Percentiles rank a stretch among this genome's conserved stretches.
phyloP scores from a whole-genome alignment of 1,140 invertebrate species.

The Papilio helenus region DNA sequence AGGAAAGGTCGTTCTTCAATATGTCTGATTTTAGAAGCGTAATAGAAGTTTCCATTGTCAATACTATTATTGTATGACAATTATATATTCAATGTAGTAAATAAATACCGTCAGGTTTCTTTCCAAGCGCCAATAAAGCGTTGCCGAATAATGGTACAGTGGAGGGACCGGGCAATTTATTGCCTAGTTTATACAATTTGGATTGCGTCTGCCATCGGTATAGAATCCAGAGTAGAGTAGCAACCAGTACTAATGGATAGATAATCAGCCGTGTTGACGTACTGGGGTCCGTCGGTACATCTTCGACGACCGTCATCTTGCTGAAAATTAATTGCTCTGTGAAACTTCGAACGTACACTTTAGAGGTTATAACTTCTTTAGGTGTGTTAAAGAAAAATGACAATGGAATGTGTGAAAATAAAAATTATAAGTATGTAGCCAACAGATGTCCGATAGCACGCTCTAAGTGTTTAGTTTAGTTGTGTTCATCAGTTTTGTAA shows the following conservation, averaged over 20 bases:
- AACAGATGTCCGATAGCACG: no score
- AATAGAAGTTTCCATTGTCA: no score
- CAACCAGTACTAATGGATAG: constrained; percentile 60
- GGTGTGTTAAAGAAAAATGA: no score
- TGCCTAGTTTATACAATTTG: constrained; percentile 72
- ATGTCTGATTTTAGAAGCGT: no score
- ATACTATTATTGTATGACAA: no score
- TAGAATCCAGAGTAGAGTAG: constrained; percentile 60
- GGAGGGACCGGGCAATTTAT: constrained; percentile 80
- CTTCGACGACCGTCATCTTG: constrained; percentile 65
- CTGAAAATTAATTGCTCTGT: constrained; percentile 42
- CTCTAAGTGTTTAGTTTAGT: no score
- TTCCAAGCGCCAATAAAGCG: constrained; percentile 79
- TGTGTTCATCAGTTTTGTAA: no score
- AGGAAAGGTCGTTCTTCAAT: no score
- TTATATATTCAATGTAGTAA: background rate
- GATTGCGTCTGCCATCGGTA: constrained; percentile 73
- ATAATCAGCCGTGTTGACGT: constrained; percentile 54
- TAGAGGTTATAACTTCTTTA: no score
- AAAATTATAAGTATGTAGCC: no score
- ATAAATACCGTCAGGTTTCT: constrained; percentile 80
- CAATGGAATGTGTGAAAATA: no score
- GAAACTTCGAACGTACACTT: background rate
- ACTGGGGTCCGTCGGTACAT: constrained; percentile 44
- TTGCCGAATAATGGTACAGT: constrained; percentile 85